Evolutionary conservation across 1,140 invertebrate species (phyloP), one percentile per base, ranked within the genome.

Genomic region (Drosophila baimaii): DNA sequence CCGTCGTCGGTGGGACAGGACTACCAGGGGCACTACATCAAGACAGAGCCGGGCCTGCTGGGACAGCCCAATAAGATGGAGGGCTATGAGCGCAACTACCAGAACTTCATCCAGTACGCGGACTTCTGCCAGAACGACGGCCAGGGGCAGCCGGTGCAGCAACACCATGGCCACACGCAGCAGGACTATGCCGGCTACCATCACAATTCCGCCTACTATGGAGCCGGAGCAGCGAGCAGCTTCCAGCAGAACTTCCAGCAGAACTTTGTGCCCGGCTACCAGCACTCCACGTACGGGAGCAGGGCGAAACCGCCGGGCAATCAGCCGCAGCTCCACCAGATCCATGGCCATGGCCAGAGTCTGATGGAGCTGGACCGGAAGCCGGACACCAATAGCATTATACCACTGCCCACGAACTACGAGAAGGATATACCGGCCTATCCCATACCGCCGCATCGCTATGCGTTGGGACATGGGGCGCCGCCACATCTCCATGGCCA

Each of bases 91-190:
- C 80, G 91, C 0, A 92, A 92, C 79, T 92, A 92, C 52, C 91
- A 92, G 61, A 92, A 92, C 57, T 92, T 92, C n/a, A 92, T 92
- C 7, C 91, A 92, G 25, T 92, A 92, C 31, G 91, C 91, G 0
- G 91, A 92, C 61, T 92, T 90, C 58, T 92, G 91, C 51, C 91
- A 92, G 44, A 92, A 91, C 75, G 91, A 92, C 21, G 90, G 85
- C 0, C 90, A 91, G 63, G 82, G 80, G 0, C 83, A 79, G 63
- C 69, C 74, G 43, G 81, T 72, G 72, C 62, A 84, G 27, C 77
- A 89, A 27, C 83, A 90, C 5, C 89, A 84, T 5, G 74, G 82
- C 0, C 86, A 89, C 25, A 56, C 56, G 0, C 90, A 91, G 73
- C 88, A 91, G 70, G 88, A 92, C 7, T 91, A 90, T 56, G 81